Conservation (phyloP, 2,888 invertebrate genomes). For the Tricholauxania praeusta region DNA sequence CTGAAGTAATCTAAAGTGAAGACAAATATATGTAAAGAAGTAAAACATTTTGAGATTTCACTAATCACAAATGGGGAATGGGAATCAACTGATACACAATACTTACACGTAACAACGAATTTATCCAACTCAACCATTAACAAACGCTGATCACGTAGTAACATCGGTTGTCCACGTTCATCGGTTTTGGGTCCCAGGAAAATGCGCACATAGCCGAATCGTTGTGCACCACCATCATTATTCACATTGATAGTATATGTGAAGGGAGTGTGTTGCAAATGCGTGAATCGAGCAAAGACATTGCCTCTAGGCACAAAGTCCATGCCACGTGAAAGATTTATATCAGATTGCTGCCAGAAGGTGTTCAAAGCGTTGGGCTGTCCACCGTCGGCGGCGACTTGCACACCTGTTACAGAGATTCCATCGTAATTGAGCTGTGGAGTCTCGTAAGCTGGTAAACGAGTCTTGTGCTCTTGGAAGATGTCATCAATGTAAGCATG, state of each 20-base stretch:
- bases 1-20: neutral
- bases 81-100: neutral
- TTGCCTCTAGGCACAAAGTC: constrained; percentile 84
- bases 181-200: constrained; percentile 77
- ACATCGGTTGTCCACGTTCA: constrained; percentile 74
- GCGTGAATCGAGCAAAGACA: constrained; percentile 79
- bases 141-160: constrained; percentile 73
- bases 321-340: constrained; percentile 83
- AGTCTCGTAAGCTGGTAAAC: constrained; percentile 75
- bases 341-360: constrained; percentile 84
- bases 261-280: constrained; percentile 81
- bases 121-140: constrained; percentile 79
- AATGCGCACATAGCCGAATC: constrained; percentile 75
- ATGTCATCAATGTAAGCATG: constrained; percentile 84
- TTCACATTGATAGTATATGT: constrained; percentile 75
- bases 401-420: constrained; percentile 72
- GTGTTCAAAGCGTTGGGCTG: constrained; percentile 74
- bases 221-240: constrained; percentile 70
- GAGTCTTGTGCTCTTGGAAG: constrained; percentile 80
- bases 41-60: too few species aligned
- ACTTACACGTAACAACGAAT: constrained; percentile 73
- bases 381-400: constrained; percentile 71
- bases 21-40: too few species aligned
- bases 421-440: constrained; percentile 66
- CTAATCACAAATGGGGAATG: neutral